Base-by-base conservation (phyloP, 1,140 invertebrate species). In the Macrobrachium nipponense region DNA sequence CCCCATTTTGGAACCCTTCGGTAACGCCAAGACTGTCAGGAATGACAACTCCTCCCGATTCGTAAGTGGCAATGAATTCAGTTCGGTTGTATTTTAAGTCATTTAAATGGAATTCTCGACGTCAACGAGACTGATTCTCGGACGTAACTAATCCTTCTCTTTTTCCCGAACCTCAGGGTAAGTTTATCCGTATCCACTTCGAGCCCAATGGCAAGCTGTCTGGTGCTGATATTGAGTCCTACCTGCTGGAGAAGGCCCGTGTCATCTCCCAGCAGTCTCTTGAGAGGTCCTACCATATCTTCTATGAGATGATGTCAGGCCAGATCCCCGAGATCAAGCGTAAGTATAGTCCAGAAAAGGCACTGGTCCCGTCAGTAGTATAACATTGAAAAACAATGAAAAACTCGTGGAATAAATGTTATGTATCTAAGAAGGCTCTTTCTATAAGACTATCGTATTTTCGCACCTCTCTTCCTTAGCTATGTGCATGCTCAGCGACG, bases 181-280 rank as follows among this genome's bases (percentile, higher is more conserved):
- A 99, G 96, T 99, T 99, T 95, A 99, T 99, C 94, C 97, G 98
- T 96, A 99, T 99, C 92, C 98, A 99, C 92, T 99, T 99, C 93
- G 98, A 98, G 90, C 96, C 97, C 87, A 96, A 96, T 93, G 98
- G 98, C 92, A 99, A 99, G 95, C 94, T 99, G 93, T 98, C 98
- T 92, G 98, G 98, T 95, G 98, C 98, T 94, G 98, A 99, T 94
- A 99, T 99, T 93, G 98, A 99, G 93, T 98, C 97, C 90, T 99
- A 99, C 94, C 94, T 99, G 93, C 94, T 99, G 91, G 98, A 99
- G 93, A 99, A 99, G 93, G 99, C 98, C 92, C 97, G 98, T 96
- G 98, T 99, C 93, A 99, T 99, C 93, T 99, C 98, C 91, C 98
- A 99, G 93, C 98, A 99, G 91, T 91, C 96, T 89, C 93, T 98